Conservation (phyloP, 2,888 invertebrate species). For the Exocentrus adspersus region DNA sequence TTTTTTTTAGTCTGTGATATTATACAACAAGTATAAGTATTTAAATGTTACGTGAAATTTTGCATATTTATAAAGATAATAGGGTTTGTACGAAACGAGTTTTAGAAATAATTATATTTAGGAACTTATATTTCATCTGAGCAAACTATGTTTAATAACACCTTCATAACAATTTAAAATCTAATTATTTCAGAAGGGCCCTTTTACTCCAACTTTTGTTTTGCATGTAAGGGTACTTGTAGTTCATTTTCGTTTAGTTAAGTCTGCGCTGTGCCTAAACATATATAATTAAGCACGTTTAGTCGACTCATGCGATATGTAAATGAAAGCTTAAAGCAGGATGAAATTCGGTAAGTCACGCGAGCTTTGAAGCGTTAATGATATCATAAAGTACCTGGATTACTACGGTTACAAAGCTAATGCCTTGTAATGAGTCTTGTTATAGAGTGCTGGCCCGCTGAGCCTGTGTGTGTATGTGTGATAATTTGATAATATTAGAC, state of each 20-base stretch:
- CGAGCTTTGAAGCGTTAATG: constrained; percentile 58
- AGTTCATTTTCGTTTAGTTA: constrained; percentile 37
- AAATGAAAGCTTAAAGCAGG: constrained; percentile 56
- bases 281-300: constrained; percentile 56
- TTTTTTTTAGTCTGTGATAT: too few relatives aligned
- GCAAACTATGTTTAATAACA: neutral
- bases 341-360: constrained; percentile 61
- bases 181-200: constrained; percentile 10
- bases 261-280: constrained; percentile 36
- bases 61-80: too few relatives aligned
- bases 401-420: constrained; percentile 60
- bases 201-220: constrained; percentile 8
- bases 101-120: neutral
- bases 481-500: constrained; percentile 58
- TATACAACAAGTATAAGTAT: too few relatives aligned
- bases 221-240: constrained; percentile 26
- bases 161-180: constrained; percentile 12
- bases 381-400: constrained; percentile 60
- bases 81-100: too few relatives aligned
- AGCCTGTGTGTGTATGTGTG: constrained; percentile 47
- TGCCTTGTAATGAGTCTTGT: constrained; percentile 58
- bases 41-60: too few relatives aligned
- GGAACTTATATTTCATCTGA: neutral
- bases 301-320: constrained; percentile 58
- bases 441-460: constrained; percentile 58